A percentile compares a stretch with the other conserved stretches of the same genome.
These are phyloP conservation scores for Danaus melanippus DNA, from an alignment of 1,140 invertebrate species.

Conservation along the genomic window DNA sequence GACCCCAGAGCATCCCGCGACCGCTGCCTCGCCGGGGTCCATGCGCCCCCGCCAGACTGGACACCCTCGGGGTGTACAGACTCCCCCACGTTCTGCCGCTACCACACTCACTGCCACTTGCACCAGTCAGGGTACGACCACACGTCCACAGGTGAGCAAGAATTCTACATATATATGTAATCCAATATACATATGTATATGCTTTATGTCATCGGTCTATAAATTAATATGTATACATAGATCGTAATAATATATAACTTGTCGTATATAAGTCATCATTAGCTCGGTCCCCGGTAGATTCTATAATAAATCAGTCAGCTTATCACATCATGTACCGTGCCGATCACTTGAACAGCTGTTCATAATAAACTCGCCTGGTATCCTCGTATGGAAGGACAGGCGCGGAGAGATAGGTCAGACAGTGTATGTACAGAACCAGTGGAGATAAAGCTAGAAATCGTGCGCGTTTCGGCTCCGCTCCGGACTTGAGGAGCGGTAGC, in stretches of 20 bases:
- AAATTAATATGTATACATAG: neutral
- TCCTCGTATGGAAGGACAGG: conserved; percentile 7
- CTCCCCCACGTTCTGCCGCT: conserved; percentile 71
- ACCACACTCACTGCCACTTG: conserved; percentile 61
- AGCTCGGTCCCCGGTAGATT: conserved; percentile 1
- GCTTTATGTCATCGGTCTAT: conserved; percentile 6
- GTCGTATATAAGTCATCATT: neutral
- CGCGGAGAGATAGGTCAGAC: conserved; percentile 27
- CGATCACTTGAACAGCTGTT: too few species aligned
- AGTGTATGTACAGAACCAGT: conserved; percentile 45
- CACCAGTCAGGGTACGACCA: conserved; percentile 48
- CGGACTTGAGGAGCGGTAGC: conserved; percentile 67
- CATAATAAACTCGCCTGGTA: conserved; percentile 7
- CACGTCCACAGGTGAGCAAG: conserved; percentile 74
- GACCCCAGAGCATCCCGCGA: conserved; percentile 76
- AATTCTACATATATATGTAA: neutral
- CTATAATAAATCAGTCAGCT: neutral
- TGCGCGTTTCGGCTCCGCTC: conserved; percentile 57
- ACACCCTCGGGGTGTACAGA: conserved; percentile 76
- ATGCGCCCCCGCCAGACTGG: conserved; percentile 56
- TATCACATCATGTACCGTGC: neutral
- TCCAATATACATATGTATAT: conserved; percentile 1
- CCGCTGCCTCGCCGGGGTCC: conserved; percentile 61
- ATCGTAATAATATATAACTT: neutral
- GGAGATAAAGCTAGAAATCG: conserved; percentile 39